phyloP scores from a whole-genome alignment of 30 jellyfish, hydroid and myxozoan species.

The Pseudorhiza aurosa region DNA sequence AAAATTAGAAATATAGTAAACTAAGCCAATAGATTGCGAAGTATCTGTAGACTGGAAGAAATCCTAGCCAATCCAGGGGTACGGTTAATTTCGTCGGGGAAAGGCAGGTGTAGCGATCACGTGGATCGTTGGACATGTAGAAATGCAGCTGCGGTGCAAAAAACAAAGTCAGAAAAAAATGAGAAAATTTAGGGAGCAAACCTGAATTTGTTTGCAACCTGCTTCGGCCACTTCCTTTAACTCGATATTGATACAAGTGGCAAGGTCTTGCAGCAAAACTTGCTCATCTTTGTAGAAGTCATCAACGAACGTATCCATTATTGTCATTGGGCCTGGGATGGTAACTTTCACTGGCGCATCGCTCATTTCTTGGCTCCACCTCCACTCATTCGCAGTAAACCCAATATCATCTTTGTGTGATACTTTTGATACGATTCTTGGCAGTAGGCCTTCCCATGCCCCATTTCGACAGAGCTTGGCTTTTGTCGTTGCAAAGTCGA shows the following conservation, averaged over 20 bases:
- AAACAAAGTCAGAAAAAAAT: not conserved
- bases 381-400: slow-evolving; percentile 69
- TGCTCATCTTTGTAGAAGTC: slow-evolving; percentile 69
- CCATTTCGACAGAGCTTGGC: slow-evolving; percentile 67
- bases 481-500: slow-evolving; percentile 62
- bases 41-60: too few species aligned
- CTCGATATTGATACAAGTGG: slow-evolving; percentile 54
- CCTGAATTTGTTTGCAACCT: slow-evolving; percentile 83
- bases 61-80: too few species aligned
- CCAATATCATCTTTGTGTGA: slow-evolving; percentile 48
- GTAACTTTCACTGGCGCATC: slow-evolving; percentile 67
- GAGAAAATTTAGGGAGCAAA: not conserved
- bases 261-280: slow-evolving; percentile 47
- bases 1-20: too few species aligned
- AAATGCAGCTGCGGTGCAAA: too few species aligned
- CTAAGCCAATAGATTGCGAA: too few species aligned
- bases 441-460: slow-evolving; percentile 77
- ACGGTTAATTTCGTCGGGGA: too few species aligned
- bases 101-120: too few species aligned
- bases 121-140: too few species aligned
- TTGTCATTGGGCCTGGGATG: slow-evolving; percentile 89
- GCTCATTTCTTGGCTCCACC: slow-evolving; percentile 55
- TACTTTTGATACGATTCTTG: slow-evolving; percentile 50
- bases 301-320: slow-evolving; percentile 63
- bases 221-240: slow-evolving; percentile 61